Evolutionary conservation across 2,888 invertebrate species (phyloP).

Genomic region (Leucophora obtusa): DNA sequence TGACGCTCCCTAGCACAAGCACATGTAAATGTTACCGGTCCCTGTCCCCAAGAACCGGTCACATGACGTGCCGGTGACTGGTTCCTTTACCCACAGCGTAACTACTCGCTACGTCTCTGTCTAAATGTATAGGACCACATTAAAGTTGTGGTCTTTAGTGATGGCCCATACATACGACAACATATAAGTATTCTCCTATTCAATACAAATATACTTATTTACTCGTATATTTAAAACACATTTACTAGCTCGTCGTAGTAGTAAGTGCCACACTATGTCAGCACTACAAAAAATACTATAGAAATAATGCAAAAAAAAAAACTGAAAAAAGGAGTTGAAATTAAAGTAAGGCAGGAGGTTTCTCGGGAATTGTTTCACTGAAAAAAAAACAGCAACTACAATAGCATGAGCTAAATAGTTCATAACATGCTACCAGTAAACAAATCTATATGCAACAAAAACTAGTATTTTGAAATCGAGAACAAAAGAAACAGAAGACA

Average conservation of each 20-base stretch:
- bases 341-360: conserved; percentile 79
- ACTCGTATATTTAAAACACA: conserved; percentile 56
- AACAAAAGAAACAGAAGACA: conserved; percentile 60
- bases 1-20: too few species aligned
- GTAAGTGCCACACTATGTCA: conserved; percentile 29
- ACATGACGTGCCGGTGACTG: too few species aligned
- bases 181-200: conserved; percentile 6
- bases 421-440: conserved; percentile 48
- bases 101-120: too few species aligned
- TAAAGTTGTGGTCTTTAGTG: conserved; percentile 51
- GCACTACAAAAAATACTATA: conserved; percentile 29
- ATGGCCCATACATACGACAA: conserved; percentile 28
- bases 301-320: conserved; percentile 25
- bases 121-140: conserved; percentile 31
- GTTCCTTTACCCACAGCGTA: too few species aligned
- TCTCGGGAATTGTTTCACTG: conserved; percentile 70
- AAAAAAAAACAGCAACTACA: conserved; percentile 65
- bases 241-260: conserved; percentile 26
- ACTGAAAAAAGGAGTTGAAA: conserved; percentile 71
- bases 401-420: conserved; percentile 57
- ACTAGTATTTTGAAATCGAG: conserved; percentile 41
- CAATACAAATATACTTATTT: conserved; percentile 9
- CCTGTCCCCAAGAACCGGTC: too few species aligned
- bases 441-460: conserved; percentile 12
- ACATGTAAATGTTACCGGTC: too few species aligned